Evolutionary conservation across 92 coral and sea anemone genomes (phyloP).

Genomic region (Porites evermanni): DNA sequence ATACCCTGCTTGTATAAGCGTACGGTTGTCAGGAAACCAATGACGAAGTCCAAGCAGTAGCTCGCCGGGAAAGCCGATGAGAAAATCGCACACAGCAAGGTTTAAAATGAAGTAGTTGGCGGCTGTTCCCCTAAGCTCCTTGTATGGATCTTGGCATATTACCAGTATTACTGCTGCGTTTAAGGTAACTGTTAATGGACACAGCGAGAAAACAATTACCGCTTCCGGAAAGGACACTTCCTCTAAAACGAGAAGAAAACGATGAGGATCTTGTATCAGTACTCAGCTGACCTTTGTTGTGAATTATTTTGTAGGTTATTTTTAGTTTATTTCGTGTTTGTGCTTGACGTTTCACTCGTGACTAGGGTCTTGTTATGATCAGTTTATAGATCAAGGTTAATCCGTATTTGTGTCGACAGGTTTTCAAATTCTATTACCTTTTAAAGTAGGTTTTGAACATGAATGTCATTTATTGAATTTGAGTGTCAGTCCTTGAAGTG

Average conservation of each 20-base stretch:
- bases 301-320: no score
- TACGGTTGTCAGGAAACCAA: background rate
- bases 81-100: slow-evolving; percentile 11
- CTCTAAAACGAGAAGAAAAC: background rate
- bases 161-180: background rate
- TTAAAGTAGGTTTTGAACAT: no score
- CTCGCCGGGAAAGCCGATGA: slow-evolving; percentile 12
- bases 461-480: no score
- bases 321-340: no score
- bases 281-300: no score
- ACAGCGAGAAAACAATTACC: background rate
- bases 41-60: background rate
- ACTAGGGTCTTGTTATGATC: no score
- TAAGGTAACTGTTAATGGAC: background rate
- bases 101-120: slow-evolving; percentile 15
- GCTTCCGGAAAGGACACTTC: background rate
- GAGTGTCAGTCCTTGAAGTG: no score
- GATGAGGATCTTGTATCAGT: no score
- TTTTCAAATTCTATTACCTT: no score
- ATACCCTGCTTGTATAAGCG: background rate
- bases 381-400: no score
- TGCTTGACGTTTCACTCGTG: no score
- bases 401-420: no score
- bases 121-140: slow-evolving; percentile 2
- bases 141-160: slow-evolving; percentile 25